Percentiles rank a stretch among this genome's conserved stretches.
These are phyloP conservation scores for Tachina fera DNA, from an alignment of 2,888 invertebrate species.

Conservation along the genomic window DNA sequence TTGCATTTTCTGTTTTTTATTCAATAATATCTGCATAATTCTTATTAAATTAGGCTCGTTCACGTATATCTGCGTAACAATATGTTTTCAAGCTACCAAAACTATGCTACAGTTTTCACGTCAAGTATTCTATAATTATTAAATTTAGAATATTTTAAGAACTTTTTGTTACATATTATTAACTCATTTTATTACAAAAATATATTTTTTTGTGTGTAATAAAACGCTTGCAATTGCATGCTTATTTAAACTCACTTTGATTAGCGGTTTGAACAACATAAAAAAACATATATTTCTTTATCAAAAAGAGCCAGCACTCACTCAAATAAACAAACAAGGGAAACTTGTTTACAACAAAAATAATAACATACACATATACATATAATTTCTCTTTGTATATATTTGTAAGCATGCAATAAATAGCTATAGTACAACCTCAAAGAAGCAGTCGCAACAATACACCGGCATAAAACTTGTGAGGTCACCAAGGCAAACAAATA, in stretches of 20 bases:
- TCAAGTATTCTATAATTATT: too few relatives aligned
- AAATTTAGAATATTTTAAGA: too few relatives aligned
- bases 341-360: neutral
- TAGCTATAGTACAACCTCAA: slow-evolving; percentile 19
- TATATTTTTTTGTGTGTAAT: slow-evolving; percentile 20
- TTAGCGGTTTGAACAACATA: slow-evolving; percentile 4
- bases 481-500: slow-evolving; percentile 24
- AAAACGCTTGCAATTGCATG: slow-evolving; percentile 8
- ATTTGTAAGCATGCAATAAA: slow-evolving; percentile 25
- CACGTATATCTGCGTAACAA: too few relatives aligned
- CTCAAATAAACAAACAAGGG: slow-evolving; percentile 14
- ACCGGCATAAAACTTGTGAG: slow-evolving; percentile 36
- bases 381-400: slow-evolving; percentile 21
- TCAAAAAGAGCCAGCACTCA: slow-evolving; percentile 1
- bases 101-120: too few relatives aligned
- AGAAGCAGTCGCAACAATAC: slow-evolving; percentile 23
- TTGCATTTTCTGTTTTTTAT: too few relatives aligned
- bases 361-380: slow-evolving; percentile 32
- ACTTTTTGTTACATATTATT: neutral
- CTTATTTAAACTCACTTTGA: slow-evolving; percentile 32
- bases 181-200: neutral
- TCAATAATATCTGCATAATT: too few relatives aligned
- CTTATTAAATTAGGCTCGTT: too few relatives aligned
- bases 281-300: slow-evolving; percentile 27
- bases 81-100: too few relatives aligned